Percentiles rank a stretch among this genome's conserved stretches.
Evolutionary conservation across 2,888 invertebrate genomes (phyloP).

Genomic region (Dysmachus trigonus): DNA sequence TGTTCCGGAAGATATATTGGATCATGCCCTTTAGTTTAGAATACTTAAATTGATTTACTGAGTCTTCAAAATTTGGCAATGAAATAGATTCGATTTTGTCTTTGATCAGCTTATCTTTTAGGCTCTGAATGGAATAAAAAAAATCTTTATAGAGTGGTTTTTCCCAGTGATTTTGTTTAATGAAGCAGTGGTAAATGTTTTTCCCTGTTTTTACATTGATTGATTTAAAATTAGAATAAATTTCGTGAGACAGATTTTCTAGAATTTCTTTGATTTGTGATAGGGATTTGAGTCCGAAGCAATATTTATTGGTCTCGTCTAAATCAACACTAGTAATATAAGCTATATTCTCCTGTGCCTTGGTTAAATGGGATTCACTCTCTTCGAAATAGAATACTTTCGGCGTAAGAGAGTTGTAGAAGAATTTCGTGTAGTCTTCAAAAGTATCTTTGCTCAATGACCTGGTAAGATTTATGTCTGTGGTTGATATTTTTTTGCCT

Average conservation of each 20-base stretch:
- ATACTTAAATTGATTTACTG: slow-evolving; percentile 33
- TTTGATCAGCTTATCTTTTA: slow-evolving; percentile 11
- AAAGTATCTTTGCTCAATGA: slow-evolving; percentile 2
- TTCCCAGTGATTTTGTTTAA: slow-evolving; percentile 37
- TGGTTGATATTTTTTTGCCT: slow-evolving; percentile 58
- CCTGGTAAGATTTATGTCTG: not conserved
- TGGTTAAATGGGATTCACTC: not conserved
- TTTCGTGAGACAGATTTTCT: slow-evolving; percentile 21
- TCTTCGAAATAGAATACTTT: not conserved
- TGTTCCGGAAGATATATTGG: slow-evolving; percentile 13
- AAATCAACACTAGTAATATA: slow-evolving; percentile 25
- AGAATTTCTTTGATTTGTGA: not conserved
- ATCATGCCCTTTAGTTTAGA: slow-evolving; percentile 35
- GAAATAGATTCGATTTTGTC: slow-evolving; percentile 27
- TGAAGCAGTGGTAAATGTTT: slow-evolving; percentile 44
- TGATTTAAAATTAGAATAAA: slow-evolving; percentile 43
- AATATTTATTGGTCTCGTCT: not conserved
- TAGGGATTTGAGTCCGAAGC: not conserved
- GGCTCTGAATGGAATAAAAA: slow-evolving; percentile 30
- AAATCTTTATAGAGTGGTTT: slow-evolving; percentile 26
- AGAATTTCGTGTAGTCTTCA: slow-evolving; percentile 39
- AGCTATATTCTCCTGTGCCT: not conserved
- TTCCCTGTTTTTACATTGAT: not conserved
- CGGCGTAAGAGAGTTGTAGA: not conserved
- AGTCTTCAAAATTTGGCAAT: slow-evolving; percentile 21